These are phyloP conservation scores for Ellobius talpinus DNA, from an alignment of 2,113 vertebrate species.

Conservation along the genomic window DNA sequence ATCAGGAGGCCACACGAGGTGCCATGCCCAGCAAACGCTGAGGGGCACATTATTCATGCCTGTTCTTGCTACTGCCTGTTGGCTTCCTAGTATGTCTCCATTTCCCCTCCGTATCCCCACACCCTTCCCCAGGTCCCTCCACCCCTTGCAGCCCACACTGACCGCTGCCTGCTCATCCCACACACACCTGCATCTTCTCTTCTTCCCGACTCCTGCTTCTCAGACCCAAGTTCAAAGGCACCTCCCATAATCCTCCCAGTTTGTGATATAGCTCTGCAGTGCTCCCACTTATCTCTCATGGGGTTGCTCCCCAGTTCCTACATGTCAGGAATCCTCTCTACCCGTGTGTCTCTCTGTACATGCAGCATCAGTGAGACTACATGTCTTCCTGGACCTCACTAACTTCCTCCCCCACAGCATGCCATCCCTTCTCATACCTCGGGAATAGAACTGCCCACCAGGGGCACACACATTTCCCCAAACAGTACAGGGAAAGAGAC, in stretches of 20 bases:
- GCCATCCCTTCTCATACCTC: fast-evolving
- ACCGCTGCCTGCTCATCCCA: background rate
- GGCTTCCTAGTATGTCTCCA: background rate
- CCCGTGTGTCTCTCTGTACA: fast-evolving
- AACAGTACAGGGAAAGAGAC: background rate
- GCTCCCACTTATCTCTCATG: background rate
- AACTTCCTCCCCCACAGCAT: fast-evolving
- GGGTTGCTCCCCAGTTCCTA: fast-evolving
- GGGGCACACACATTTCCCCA: background rate
- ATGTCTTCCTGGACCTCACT: background rate
- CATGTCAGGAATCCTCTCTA: background rate
- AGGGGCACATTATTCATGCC: background rate
- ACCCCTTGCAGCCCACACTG: background rate
- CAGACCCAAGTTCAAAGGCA: background rate
- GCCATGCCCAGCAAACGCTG: background rate
- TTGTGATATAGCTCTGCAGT: fast-evolving
- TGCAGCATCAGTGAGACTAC: fast-evolving
- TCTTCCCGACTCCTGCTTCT: background rate
- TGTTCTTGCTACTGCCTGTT: background rate
- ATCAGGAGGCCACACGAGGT: background rate
- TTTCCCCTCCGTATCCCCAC: background rate
- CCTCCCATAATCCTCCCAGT: background rate
- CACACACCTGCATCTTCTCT: background rate
- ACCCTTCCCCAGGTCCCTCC: background rate
- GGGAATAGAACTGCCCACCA: fast-evolving